Percentiles rank a stretch among this genome's conserved stretches.
phyloP scores from a whole-genome alignment of 1,140 invertebrate species.

The Saccostrea cuccullata region DNA sequence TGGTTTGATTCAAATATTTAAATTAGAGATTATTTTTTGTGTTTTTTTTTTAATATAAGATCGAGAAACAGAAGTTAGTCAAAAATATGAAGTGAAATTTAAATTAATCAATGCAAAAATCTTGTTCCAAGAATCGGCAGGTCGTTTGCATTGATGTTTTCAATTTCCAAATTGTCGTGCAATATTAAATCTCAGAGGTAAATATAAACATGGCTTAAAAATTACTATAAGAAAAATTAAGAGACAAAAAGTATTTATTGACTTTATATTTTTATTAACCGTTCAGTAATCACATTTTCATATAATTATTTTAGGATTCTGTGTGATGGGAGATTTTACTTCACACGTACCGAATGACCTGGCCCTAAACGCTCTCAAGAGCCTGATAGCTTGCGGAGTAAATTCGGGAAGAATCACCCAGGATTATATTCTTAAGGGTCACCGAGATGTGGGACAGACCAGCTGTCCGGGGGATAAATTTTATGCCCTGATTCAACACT shows the following conservation, averaged over 20 bases:
- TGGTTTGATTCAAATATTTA: too few relatives aligned
- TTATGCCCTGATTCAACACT: slow-evolving; percentile 80
- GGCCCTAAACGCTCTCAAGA: slow-evolving; percentile 76
- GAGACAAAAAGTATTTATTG: too few relatives aligned
- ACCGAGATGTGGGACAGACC: slow-evolving; percentile 78
- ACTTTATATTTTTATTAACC: too few relatives aligned
- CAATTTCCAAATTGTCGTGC: too few relatives aligned
- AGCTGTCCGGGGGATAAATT: slow-evolving; percentile 80
- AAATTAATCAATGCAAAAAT: neutral
- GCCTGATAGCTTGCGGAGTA: slow-evolving; percentile 79
- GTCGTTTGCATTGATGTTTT: too few relatives aligned
- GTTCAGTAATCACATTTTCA: too few relatives aligned
- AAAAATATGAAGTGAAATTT: neutral
- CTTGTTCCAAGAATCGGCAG: neutral
- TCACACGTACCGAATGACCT: slow-evolving; percentile 73
- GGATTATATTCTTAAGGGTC: slow-evolving; percentile 80
- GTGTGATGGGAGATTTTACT: slow-evolving; percentile 67
- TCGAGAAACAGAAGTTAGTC: too few relatives aligned
- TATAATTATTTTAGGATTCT: slow-evolving; percentile 54
- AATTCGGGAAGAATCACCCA: slow-evolving; percentile 70
- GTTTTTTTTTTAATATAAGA: too few relatives aligned
- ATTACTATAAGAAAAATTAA: too few relatives aligned
- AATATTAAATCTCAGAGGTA: too few relatives aligned
- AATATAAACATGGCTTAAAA: too few relatives aligned
- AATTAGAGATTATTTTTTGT: too few relatives aligned